Conservation (phyloP, 2,888 invertebrate species). For the Dolomedes plantarius region DNA sequence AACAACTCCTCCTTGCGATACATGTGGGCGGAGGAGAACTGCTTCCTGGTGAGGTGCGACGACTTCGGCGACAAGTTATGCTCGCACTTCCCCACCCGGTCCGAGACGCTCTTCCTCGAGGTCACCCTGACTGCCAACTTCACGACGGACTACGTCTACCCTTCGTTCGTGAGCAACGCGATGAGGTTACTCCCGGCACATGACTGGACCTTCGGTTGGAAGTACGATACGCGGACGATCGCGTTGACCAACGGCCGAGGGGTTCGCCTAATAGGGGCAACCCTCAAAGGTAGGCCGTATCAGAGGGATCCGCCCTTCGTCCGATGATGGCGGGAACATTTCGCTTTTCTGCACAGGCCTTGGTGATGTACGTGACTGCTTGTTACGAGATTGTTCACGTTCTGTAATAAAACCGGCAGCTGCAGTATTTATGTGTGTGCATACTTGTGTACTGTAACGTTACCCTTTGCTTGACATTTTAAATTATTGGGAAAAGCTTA, state of each 20-base stretch:
- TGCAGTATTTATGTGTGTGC: no score
- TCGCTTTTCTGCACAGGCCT: no score
- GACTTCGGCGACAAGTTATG: background rate
- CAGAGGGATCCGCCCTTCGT: slow-evolving; percentile 42
- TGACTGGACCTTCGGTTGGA: background rate
- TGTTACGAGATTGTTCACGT: no score
- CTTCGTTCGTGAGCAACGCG: slow-evolving; percentile 5
- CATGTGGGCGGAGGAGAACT: slow-evolving; percentile 43
- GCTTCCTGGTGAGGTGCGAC: slow-evolving; percentile 51
- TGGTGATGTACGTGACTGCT: no score
- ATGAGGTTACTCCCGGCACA: slow-evolving; percentile 2
- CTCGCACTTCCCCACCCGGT: background rate
- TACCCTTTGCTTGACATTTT: no score
- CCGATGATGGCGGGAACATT: no score
- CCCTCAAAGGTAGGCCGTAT: slow-evolving; percentile 34
- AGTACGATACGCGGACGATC: background rate
- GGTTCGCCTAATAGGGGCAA: background rate
- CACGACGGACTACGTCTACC: slow-evolving; percentile 28
- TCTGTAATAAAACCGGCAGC: no score
- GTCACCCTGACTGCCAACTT: slow-evolving; percentile 29
- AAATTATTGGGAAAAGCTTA: no score
- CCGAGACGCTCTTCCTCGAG: slow-evolving; percentile 22
- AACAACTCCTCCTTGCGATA: background rate
- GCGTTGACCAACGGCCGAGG: slow-evolving; percentile 2
- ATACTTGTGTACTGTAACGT: no score